Evolutionary conservation across 30 jellyfish, hydroid and myxozoan genomes (phyloP), one percentile per base, ranked within the genome.

Genomic region (Pseudorhiza aurosa): DNA sequence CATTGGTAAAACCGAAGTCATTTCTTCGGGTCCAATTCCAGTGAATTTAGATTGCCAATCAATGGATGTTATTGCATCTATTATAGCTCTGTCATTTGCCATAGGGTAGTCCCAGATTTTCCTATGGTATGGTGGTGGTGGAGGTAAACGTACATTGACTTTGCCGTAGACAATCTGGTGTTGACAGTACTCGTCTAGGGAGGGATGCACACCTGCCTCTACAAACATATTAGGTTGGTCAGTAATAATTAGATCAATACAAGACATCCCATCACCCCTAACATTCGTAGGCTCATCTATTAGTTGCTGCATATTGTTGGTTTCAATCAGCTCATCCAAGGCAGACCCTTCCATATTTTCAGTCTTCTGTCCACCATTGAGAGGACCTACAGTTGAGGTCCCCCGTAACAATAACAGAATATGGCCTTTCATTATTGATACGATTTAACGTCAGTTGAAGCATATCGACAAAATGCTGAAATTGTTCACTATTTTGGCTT

Each of bases 161-260:
- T 46, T 65, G 32, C 70, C 85, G 51, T 71, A 71, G 51, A 49
- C 51, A n/a, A 71, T 32, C 32, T 45, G 74, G 51, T 71, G 70
- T 50, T 71, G 71, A 30, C 85, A 71, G 60, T 71, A 74, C 17
- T 56, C 90, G 44, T 78, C 83, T 18, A 78, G 56, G 47, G 90
- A 63, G 32, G 90, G 90, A 51, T 78, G 83, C 37, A 62, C 90
- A 25, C 90, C 83, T 10, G 68, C 62, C 24, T 78, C 90, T 32
- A 78, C 69, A 64, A 78, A 78, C 37, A 78, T 60, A 56, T 63
- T 78, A 24, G 90, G 82, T 63, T 78, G 90, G 75, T 78, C 90
- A 25, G 90, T 62, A 36, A 78, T 78, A 18, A 62, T 78, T 8
- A 78, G 78, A 50, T 78, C 90, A 39, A 64, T 43, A 77, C 80